Evolutionary conservation across 2,797 vertebrate species (phyloP).

Genomic region (Tenualosa ilisha): DNA sequence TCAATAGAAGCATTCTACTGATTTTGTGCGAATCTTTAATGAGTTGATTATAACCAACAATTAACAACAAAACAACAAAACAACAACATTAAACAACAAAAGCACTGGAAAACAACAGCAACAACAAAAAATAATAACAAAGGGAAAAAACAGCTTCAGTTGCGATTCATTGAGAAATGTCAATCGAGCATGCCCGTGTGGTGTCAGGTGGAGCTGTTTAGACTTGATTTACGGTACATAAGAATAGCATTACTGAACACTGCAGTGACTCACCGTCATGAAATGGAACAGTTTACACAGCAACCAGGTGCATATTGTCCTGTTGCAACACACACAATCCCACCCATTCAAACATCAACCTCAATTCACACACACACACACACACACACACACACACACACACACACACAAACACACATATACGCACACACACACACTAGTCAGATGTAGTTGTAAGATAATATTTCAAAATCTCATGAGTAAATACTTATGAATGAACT

Average conservation of each 20-base stretch:
- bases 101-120: too few relatives aligned
- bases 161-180: not conserved
- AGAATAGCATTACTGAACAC: slow-evolving; percentile 55
- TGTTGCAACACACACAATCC: slow-evolving; percentile 36
- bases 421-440: not conserved
- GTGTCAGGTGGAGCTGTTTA: slow-evolving; percentile 29
- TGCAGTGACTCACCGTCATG: slow-evolving; percentile 61
- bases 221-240: slow-evolving; percentile 57
- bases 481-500: slow-evolving; percentile 28
- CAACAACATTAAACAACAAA: too few relatives aligned
- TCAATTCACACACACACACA: slow-evolving; percentile 41
- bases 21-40: not conserved
- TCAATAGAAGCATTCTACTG: too few relatives aligned
- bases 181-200: not conserved
- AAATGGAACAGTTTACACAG: slow-evolving; percentile 66
- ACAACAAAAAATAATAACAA: not conserved
- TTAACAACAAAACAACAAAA: too few relatives aligned
- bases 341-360: slow-evolving; percentile 42
- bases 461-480: slow-evolving; percentile 14
- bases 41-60: not conserved
- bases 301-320: slow-evolving; percentile 50
- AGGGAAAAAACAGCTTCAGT: not conserved
- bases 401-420: not conserved
- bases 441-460: not conserved
- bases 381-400: not conserved